Conservation (phyloP, 2,113 vertebrate species). For the Platichthys stellatus region DNA sequence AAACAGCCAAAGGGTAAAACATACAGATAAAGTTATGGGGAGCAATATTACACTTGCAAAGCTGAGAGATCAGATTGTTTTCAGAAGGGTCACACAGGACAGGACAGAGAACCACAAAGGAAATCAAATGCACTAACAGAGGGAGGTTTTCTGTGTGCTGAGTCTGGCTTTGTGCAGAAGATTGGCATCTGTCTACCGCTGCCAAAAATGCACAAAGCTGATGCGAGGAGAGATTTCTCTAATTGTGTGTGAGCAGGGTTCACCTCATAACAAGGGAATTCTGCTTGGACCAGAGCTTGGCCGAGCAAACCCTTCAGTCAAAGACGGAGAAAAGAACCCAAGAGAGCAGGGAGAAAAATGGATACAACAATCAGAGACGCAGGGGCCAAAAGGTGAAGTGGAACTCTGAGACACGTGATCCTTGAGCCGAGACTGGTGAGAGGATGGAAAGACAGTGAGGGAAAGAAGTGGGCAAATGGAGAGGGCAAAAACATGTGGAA, state of each 20-base stretch:
- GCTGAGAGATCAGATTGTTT: constrained; percentile 54
- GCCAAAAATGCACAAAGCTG: constrained; percentile 72
- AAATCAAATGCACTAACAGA: constrained; percentile 61
- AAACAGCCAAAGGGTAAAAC: constrained; percentile 34
- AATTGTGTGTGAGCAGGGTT: constrained; percentile 54
- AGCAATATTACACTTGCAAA: constrained; percentile 47
- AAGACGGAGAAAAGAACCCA: constrained; percentile 7
- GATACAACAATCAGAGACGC: constrained; percentile 6
- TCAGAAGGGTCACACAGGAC: constrained; percentile 36
- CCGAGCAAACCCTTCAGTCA: constrained; percentile 37
- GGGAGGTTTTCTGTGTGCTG: constrained; percentile 37
- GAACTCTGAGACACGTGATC: constrained; percentile 1
- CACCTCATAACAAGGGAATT: constrained; percentile 47
- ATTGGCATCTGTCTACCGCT: constrained; percentile 63
- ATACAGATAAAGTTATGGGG: constrained; percentile 26
- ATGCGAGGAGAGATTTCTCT: constrained; percentile 65
- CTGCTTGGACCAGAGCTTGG: constrained; percentile 39
- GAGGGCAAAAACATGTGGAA: background rate
- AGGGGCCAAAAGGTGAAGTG: constrained; percentile 2
- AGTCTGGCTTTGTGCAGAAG: constrained; percentile 43
- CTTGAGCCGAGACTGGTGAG: constrained; percentile 11
- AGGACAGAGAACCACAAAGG: constrained; percentile 62
- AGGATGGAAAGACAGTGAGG: background rate
- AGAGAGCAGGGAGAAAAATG: background rate
- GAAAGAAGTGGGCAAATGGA: too few relatives aligned